Conservation (phyloP, 1,140 invertebrate genomes). For the Bombus difficillimus region DNA sequence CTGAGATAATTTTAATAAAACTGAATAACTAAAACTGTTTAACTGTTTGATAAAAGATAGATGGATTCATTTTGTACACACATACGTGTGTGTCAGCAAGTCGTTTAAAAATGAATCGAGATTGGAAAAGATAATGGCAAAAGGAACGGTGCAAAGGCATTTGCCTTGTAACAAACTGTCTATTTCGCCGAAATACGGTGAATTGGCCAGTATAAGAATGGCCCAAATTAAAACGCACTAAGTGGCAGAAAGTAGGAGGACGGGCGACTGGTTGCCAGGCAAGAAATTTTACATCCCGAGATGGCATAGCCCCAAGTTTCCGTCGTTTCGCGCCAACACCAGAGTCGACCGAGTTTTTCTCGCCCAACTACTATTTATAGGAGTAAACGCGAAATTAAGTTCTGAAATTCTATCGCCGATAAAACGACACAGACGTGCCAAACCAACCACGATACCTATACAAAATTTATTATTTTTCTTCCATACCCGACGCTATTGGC, state of each 20-base stretch:
- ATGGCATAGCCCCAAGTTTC: constrained; percentile 65
- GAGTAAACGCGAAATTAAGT: constrained; percentile 50
- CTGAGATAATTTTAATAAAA: no score
- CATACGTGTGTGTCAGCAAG: no score
- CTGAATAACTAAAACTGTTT: no score
- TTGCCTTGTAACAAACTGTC: background rate
- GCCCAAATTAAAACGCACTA: constrained; percentile 45
- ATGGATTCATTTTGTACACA: no score
- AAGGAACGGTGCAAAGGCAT: background rate
- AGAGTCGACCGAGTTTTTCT: constrained; percentile 64
- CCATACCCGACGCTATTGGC: no score
- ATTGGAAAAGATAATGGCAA: background rate
- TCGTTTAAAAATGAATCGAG: background rate
- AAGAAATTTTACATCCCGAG: constrained; percentile 66
- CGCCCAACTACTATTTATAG: constrained; percentile 62
- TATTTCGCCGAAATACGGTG: background rate
- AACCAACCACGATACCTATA: background rate
- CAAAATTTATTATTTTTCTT: background rate
- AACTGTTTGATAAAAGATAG: no score
- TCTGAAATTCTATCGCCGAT: constrained; percentile 47
- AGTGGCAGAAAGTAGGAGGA: constrained; percentile 14
- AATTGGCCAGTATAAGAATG: background rate
- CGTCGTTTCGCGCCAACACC: constrained; percentile 59
- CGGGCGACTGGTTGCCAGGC: constrained; percentile 47
- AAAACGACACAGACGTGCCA: constrained; percentile 27